phyloP scores from a whole-genome alignment of 2,797 vertebrate species.

The Anas bernieri region DNA sequence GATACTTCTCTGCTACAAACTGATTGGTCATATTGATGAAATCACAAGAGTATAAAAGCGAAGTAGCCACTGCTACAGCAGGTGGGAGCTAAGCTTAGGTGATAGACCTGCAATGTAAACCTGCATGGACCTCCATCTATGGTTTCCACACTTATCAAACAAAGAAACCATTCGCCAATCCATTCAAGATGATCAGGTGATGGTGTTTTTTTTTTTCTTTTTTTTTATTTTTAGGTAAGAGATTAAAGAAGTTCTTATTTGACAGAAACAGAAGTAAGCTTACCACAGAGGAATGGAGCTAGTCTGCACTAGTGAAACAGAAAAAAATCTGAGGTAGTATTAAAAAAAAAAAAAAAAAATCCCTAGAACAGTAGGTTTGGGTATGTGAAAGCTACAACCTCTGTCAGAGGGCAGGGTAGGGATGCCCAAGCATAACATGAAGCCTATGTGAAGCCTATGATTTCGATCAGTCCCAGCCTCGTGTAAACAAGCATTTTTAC shows the following conservation, averaged over 20 bases:
- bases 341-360: too few relatives aligned
- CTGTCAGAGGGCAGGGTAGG: too few relatives aligned
- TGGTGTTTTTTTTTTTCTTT: too few relatives aligned
- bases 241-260: too few relatives aligned
- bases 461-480: neutral
- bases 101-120: neutral
- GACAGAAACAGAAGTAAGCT: too few relatives aligned
- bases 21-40: neutral
- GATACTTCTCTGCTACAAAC: neutral
- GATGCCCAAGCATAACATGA: neutral
- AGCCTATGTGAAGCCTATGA: neutral
- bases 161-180: neutral
- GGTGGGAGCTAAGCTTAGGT: neutral
- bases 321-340: too few relatives aligned
- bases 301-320: too few relatives aligned
- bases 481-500: conserved; percentile 18
- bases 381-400: too few relatives aligned
- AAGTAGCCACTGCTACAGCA: neutral
- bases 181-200: neutral
- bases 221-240: too few relatives aligned
- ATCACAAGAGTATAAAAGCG: neutral
- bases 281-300: too few relatives aligned
- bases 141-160: neutral
- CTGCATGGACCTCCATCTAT: neutral
- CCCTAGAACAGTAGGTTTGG: too few relatives aligned